These are phyloP conservation scores for Delichon dasypus DNA, from an alignment of 2,797 vertebrate genomes.

Conservation along the genomic window DNA sequence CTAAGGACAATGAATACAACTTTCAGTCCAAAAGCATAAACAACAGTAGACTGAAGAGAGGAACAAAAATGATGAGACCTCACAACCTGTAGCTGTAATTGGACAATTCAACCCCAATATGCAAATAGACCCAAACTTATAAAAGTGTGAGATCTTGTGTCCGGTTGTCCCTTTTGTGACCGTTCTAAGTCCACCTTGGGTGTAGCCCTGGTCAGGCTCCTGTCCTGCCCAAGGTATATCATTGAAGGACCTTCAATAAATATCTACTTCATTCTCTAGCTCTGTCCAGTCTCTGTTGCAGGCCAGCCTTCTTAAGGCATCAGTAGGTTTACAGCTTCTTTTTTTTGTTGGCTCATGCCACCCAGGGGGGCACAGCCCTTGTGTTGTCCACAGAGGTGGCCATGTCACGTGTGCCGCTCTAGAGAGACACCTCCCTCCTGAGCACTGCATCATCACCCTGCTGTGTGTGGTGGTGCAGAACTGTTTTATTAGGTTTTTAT, in stretches of 20 bases:
- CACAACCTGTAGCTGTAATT: too few relatives aligned
- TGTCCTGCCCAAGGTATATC: background rate
- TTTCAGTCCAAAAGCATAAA: too few relatives aligned
- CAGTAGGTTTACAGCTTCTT: background rate
- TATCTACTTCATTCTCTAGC: background rate
- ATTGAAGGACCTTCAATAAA: background rate
- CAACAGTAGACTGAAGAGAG: too few relatives aligned
- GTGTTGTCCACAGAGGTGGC: background rate
- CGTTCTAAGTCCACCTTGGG: background rate
- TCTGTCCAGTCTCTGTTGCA: background rate
- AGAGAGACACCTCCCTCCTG: background rate
- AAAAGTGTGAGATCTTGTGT: background rate
- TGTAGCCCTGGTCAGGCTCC: background rate
- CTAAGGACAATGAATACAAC: too few relatives aligned
- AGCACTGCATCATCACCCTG: background rate
- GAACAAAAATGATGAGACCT: too few relatives aligned
- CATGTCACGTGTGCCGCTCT: accelerated
- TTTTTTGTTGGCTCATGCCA: background rate
- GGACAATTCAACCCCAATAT: too few relatives aligned
- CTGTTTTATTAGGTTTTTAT: too few relatives aligned
- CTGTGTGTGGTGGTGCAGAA: too few relatives aligned
- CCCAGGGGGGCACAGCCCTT: background rate
- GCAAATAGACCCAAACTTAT: background rate
- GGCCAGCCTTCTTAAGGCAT: background rate
- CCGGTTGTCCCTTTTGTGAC: background rate